Percentiles rank a stretch among this genome's conserved stretches.
Conservation (phyloP, 2,888 invertebrate species). For the Uropetala carovei region DNA sequence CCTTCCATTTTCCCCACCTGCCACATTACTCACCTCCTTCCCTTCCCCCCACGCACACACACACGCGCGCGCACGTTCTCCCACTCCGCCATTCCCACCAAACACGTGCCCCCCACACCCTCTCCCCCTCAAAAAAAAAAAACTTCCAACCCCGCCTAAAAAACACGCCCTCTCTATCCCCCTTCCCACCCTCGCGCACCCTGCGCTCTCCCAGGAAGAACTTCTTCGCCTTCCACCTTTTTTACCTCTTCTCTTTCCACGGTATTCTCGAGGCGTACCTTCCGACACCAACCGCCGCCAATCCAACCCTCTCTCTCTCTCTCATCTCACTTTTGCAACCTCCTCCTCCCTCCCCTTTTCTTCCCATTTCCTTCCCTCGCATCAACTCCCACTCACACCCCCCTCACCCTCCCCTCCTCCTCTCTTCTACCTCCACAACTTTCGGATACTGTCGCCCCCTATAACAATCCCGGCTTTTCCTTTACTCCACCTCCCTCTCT, state of each 20-base stretch:
- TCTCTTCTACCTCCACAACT: background rate
- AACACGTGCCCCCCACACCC: too few species aligned
- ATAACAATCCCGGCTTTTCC: background rate
- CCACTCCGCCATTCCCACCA: too few species aligned
- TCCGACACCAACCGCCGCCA: background rate
- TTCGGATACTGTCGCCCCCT: background rate
- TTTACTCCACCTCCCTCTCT: background rate
- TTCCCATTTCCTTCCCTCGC: background rate
- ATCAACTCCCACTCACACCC: background rate
- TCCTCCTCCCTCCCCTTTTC: background rate
- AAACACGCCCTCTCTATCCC: too few species aligned
- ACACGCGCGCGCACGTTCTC: too few species aligned
- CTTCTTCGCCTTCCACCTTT: too few species aligned
- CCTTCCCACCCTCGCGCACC: too few species aligned
- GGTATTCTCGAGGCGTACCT: background rate
- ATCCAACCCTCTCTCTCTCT: background rate
- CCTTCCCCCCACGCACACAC: background rate
- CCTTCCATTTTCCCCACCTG: background rate
- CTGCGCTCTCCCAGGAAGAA: too few species aligned
- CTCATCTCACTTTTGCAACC: background rate
- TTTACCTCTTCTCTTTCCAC: too few species aligned
- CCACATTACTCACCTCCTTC: too few species aligned
- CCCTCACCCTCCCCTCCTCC: too few species aligned
- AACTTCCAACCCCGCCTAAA: too few species aligned
- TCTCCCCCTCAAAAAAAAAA: too few species aligned